Evolutionary conservation across 2,888 invertebrate species (phyloP), one percentile per base, ranked within the genome.

Genomic region (Mesoligia furuncula): DNA sequence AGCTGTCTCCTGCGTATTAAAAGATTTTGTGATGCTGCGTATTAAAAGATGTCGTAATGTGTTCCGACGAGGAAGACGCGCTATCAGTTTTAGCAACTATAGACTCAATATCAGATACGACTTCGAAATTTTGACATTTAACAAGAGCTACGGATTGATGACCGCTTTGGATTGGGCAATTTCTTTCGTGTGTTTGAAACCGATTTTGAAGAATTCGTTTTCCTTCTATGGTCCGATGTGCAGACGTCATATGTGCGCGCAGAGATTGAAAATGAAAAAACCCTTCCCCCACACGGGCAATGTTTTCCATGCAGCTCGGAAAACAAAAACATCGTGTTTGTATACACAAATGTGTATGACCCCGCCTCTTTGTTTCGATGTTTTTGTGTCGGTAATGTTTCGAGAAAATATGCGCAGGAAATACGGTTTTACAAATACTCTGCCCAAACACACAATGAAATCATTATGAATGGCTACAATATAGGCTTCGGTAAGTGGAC

Each of bases 401-500:
- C 24, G 54, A n/a, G 11, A 54, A 54, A 54, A 24, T 24, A 51
- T 51, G 20, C 51, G 20, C 20, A n/a, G 54, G 24, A n/a, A 24
- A 24, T 2, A n/a, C 54, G 24, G 24, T 11, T 54, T 54, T 9
- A n/a, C 13, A 4, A 59, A 48, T 57, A n/a, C 11, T 7, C 6
- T n/a, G 31, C n/a, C 24, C 20, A 17, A 54, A 45, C 17, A 59
- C 4, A 61, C 17, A 64, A 68, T 64, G 24, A 64, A 68, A 81
- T 64, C 13, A 64, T 68, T 36, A 36, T 36, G 15, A 20, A 24
- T 68, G 36, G 15, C 0, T 59, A 72, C 65, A 59, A 39, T 42
- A 31, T 42, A 59, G n/a, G 39, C 59, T 69, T 65, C 17, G 11
- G 59, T 67, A 39, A 67, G 81, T 42, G 69, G 36, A 77, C 67